Evolutionary conservation across 2,888 invertebrate species (phyloP).

Genomic region (Nasonovia ribisnigri): DNA sequence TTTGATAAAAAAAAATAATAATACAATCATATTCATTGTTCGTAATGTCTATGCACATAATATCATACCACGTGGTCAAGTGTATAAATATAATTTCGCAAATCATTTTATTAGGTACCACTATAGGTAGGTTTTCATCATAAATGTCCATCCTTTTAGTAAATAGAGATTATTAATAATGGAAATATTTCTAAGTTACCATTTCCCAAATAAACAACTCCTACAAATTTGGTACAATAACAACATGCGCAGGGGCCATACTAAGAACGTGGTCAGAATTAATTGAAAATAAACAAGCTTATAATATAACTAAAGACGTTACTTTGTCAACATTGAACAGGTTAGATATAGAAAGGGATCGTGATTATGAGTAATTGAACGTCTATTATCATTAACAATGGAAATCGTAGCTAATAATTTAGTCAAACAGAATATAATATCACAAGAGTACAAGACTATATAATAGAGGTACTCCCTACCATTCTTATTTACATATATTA

Average conservation of each 20-base stretch:
- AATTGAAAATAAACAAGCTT: constrained; percentile 10
- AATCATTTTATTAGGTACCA: background rate
- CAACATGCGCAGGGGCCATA: background rate
- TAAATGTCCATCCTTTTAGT: background rate
- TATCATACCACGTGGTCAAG: background rate
- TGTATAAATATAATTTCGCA: background rate
- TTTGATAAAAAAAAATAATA: background rate
- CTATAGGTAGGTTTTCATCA: background rate
- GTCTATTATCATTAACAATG: background rate
- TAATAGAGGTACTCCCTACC: background rate
- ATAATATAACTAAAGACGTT: background rate
- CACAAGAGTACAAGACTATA: background rate
- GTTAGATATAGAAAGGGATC: background rate
- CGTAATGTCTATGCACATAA: too few relatives aligned
- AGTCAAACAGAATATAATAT: background rate
- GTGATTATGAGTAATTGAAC: background rate
- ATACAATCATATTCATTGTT: too few relatives aligned
- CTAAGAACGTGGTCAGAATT: constrained; percentile 13
- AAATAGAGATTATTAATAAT: background rate
- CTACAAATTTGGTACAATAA: background rate
- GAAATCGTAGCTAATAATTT: background rate
- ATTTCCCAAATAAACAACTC: background rate
- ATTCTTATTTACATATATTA: background rate
- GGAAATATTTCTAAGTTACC: background rate
- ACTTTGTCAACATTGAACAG: background rate